These are phyloP conservation scores for Parambassis ranga DNA, from an alignment of 2,797 vertebrate species.

Conservation along the genomic window DNA sequence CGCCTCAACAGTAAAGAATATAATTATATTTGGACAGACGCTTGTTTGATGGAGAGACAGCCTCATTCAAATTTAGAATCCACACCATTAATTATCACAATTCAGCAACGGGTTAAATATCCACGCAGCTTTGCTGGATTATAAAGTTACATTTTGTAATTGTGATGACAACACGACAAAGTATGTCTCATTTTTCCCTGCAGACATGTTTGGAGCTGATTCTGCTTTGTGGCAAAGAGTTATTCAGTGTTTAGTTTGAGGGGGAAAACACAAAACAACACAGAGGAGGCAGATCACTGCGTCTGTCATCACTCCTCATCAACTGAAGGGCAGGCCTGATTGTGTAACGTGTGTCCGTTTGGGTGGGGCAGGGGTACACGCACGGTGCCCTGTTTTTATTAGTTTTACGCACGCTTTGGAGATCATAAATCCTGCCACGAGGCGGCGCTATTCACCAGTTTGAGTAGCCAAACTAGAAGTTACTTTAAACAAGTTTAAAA, in stretches of 20 bases:
- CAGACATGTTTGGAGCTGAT: conserved; percentile 30
- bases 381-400: not conserved
- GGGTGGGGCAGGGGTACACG: not conserved
- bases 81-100: not conserved
- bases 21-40: not conserved
- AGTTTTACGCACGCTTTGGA: not conserved
- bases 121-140: not conserved
- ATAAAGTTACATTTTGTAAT: not conserved
- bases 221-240: conserved; percentile 2
- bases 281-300: conserved; percentile 38
- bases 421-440: conserved; percentile 32
- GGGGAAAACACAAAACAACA: conserved; percentile 55
- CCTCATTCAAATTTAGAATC: not conserved
- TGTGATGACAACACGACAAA: not conserved
- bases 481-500: too few species aligned
- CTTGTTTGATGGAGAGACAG: not conserved
- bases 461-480: not conserved
- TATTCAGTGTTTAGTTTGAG: conserved; percentile 42
- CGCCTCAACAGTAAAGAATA: too few species aligned
- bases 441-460: conserved; percentile 66
- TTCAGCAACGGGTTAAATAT: not conserved
- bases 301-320: conserved; percentile 55
- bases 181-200: not conserved
- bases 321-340: conserved; percentile 4
- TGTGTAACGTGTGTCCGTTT: conserved; percentile 22